Base-by-base conservation (phyloP, 2,797 vertebrate species). In the Toxotes lorentzi region DNA sequence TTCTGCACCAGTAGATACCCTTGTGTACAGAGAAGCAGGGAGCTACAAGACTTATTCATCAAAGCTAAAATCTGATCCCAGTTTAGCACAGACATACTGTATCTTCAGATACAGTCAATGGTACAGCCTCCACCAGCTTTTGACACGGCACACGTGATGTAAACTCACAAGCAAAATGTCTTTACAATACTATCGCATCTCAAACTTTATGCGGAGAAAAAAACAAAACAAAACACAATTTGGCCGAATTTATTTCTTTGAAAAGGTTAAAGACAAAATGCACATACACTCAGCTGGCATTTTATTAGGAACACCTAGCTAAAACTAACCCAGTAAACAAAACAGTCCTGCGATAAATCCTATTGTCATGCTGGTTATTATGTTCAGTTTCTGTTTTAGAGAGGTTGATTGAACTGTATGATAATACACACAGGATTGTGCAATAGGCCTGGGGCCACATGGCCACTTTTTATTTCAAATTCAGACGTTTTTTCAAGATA, bases 1-100 rank as follows among this genome's bases (percentile, higher is more conserved):
- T 64, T 85, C 67, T 61, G 73, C 82, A 86, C 57, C 59, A 78
- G 70, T 12, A 88, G 79, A 86, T 64, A 32, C 65, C 17, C 45
- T 76, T 14, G 7, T 69, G 73, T 48, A 30, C 65, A 85, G 75
- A 76, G 74, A 73, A 14, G 73, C 78, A 73, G 74, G 47, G 34
- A 71, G 80, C 41, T 38, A 10, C 41, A 27, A 56, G 48, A 75
- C 70, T 43, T 71, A 66, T 60, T 75, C 56, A 76, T 66, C 47
- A 38, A 11, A 74, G 65, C 67, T 67, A 8, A 53, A 59, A 65
- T 64, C 69, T 27, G 70, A 83, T 76, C 34, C 32, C 53, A 4
- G 24, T 45, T 71, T 78, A 54, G 67, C 74, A 59, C 47, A 66
- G 68, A 77, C 23, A 0, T 38, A 45, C 34, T 10, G 14, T 14